Evolutionary conservation across 2,797 vertebrate genomes (phyloP).

Genomic region (Danio aesculapii): DNA sequence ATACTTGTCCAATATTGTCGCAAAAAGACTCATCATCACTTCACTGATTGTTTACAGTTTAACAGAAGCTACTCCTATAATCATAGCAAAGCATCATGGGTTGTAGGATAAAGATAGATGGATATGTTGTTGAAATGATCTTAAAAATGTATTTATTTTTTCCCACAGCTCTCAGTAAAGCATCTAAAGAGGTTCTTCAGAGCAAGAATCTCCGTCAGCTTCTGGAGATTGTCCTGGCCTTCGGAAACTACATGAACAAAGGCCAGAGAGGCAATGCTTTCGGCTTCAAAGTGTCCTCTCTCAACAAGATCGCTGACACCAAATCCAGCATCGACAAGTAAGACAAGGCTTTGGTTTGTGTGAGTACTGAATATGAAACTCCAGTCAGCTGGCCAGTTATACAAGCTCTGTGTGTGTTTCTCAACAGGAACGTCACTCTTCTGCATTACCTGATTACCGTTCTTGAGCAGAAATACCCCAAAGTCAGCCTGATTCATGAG

Average conservation of each 20-base stretch:
- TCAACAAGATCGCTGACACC: slow-evolving; percentile 95
- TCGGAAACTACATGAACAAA: slow-evolving; percentile 98
- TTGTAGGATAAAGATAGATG: too few species aligned
- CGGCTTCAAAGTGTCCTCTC: slow-evolving; percentile 92
- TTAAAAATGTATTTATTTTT: neutral
- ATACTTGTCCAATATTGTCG: too few species aligned
- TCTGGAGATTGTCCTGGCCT: slow-evolving; percentile 90
- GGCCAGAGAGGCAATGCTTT: slow-evolving; percentile 93
- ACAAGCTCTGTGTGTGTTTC: slow-evolving; percentile 4
- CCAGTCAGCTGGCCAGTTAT: neutral
- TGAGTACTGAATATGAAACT: neutral
- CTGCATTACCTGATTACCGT: slow-evolving; percentile 95
- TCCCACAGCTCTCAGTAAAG: slow-evolving; percentile 80
- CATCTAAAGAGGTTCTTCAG: slow-evolving; percentile 84
- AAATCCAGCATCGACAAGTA: slow-evolving; percentile 96
- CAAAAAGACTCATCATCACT: too few species aligned
- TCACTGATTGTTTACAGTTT: too few species aligned
- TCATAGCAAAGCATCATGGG: too few species aligned
- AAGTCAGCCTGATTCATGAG: slow-evolving; percentile 82
- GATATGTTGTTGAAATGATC: slow-evolving; percentile 54
- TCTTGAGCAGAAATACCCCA: slow-evolving; percentile 89
- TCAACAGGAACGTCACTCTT: slow-evolving; percentile 85
- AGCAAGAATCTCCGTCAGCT: slow-evolving; percentile 84
- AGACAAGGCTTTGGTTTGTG: slow-evolving; percentile 47
- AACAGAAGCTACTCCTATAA: too few species aligned